These are phyloP conservation scores for Meiosimyza decipiens DNA, from an alignment of 2,888 invertebrate genomes.

Conservation along the genomic window DNA sequence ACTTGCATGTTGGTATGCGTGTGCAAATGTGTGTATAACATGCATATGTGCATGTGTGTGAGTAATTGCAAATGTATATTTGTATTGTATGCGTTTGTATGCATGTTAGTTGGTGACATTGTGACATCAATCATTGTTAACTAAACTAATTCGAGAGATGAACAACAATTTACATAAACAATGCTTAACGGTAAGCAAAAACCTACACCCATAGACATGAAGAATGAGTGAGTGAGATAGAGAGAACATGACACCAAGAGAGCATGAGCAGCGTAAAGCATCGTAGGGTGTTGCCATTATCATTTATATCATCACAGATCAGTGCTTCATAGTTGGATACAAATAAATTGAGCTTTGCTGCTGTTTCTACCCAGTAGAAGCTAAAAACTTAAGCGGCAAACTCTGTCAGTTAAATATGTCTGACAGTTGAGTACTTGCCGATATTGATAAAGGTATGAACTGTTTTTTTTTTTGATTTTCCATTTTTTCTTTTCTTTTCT, in stretches of 20 bases:
- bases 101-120: slow-evolving; percentile 24
- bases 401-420: no score
- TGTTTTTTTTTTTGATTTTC: no score
- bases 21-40: background rate
- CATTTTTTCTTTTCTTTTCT: no score
- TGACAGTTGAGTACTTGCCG: no score
- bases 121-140: slow-evolving; percentile 41
- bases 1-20: slow-evolving; percentile 17
- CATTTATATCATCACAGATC: no score
- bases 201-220: background rate
- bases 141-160: slow-evolving; percentile 39
- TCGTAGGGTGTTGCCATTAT: no score
- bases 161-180: slow-evolving; percentile 31
- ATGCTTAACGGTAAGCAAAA: background rate
- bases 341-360: slow-evolving; percentile 4
- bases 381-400: no score
- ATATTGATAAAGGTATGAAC: no score
- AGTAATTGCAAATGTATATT: background rate
- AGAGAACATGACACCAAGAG: no score
- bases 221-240: no score
- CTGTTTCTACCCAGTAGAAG: no score
- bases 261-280: no score
- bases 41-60: background rate
- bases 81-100: slow-evolving; percentile 1
- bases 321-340: background rate